Conservation (phyloP, 2,888 invertebrate species). For the Eupithecia vulgata region DNA sequence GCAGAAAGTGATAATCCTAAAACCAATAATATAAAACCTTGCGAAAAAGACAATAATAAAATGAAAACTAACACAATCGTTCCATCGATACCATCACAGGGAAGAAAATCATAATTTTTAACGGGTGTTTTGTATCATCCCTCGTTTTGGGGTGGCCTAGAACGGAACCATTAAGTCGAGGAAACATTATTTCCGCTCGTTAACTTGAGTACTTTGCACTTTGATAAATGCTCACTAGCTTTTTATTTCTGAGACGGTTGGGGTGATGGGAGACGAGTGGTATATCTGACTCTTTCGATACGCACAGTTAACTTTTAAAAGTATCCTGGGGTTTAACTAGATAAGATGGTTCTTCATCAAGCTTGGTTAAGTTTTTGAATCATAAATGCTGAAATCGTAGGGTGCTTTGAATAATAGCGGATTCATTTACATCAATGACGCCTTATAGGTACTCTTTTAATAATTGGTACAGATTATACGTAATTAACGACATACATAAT, state of each 20-base stretch:
- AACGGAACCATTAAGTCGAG: conserved; percentile 77
- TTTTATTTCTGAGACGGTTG: conserved; percentile 61
- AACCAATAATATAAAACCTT: neutral
- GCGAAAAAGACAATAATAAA: conserved; percentile 2
- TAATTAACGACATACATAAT: neutral
- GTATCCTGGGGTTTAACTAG: conserved; percentile 13
- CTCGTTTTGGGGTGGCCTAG: conserved; percentile 55
- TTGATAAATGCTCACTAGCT: conserved; percentile 78
- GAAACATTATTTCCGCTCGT: conserved; percentile 82
- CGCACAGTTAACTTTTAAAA: conserved; percentile 23
- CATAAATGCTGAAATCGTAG: neutral
- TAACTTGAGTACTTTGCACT: conserved; percentile 76
- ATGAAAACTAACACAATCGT: conserved; percentile 20
- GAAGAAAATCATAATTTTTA: conserved; percentile 64
- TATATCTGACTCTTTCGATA: conserved; percentile 33
- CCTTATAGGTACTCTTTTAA: neutral
- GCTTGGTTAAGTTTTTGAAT: conserved; percentile 23
- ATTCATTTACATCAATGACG: neutral
- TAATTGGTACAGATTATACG: neutral
- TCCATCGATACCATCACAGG: conserved; percentile 43
- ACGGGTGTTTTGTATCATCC: conserved; percentile 65
- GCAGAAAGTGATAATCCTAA: neutral
- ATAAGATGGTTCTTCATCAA: conserved; percentile 12
- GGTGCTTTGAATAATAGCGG: neutral
- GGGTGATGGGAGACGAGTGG: conserved; percentile 48